Base-by-base conservation (phyloP, 2,113 vertebrate species). In the Lynx canadensis region DNA sequence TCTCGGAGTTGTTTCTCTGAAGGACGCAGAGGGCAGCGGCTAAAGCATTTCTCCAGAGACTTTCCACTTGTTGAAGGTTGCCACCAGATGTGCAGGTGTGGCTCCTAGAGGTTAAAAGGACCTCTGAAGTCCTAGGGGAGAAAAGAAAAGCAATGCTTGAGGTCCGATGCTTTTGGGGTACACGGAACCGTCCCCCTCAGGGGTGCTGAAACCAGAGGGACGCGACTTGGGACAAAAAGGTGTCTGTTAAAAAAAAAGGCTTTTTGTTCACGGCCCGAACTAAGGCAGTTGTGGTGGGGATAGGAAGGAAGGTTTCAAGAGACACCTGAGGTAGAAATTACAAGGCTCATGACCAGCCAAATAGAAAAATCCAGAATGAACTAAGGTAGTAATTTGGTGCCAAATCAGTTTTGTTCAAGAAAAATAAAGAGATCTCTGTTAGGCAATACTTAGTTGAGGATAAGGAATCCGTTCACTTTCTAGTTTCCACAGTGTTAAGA, bases 301-400 rank as follows among this genome's bases (percentile, higher is more conserved):
- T n/a, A 19, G 4, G 25, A 68, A 74, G 52, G 29, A 82, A 80
- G 14, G 4, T 76, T 96, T 95, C 38, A 90, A 68, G 79, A 85
- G 48, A 81, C 4, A 85, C 41, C 55, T 74, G n/a, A 90, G 12
- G 38, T 5, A 76, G 60, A 92, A 81, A 84, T 73, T 73, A 73
- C 29, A 66, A 86, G 16, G 48, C 50, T 91, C 55, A 63, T 74
- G 29, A 85, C 60, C 82, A 82, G 4, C 15, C 31, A 90, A 74
- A 87, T 55, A 45, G 36, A 96, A 92, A 94, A 93, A 68, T 52
- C 5, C 36, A 13, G 33, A 97, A 63, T 91, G 65, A 92, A 90
- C 60, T 68, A 45, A 83, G 4, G n/a, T 52, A 55, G 57, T 52
- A 91, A 65, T 79, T 36, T 55, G 36, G 21, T 27, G 6, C 38